A percentile compares a stretch with the other conserved stretches of the same genome.
Conservation (phyloP, 1,140 invertebrate genomes). For the Bombus balteatus region DNA sequence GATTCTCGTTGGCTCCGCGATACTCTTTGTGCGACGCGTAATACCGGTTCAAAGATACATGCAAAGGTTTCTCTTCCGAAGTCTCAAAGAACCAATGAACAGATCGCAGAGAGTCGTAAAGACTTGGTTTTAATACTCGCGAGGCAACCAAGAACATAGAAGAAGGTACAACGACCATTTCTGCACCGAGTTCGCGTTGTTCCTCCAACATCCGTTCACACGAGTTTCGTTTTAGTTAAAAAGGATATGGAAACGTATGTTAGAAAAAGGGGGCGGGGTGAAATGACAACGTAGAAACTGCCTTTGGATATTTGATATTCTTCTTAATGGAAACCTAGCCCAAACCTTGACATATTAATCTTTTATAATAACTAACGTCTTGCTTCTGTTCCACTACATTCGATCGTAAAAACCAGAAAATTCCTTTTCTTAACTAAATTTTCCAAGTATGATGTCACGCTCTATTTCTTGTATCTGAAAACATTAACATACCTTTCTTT, state of each 20-base stretch:
- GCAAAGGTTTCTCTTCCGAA: conserved; percentile 59
- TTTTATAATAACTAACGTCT: neutral
- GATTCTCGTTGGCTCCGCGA: neutral
- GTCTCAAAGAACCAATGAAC: conserved; percentile 46
- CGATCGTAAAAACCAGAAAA: neutral
- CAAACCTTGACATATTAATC: neutral
- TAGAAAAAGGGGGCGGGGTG: fast-evolving
- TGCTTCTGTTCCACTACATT: neutral
- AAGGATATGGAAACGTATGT: no score
- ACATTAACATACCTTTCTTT: no score
- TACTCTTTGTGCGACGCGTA: conserved; percentile 64
- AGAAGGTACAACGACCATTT: neutral
- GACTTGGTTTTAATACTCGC: conserved; percentile 52
- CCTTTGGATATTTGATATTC: neutral
- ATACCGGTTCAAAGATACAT: conserved; percentile 61
- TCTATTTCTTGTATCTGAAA: neutral
- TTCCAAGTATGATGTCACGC: neutral
- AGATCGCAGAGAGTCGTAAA: conserved; percentile 63
- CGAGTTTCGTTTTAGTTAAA: no score
- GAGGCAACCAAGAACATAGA: conserved; percentile 21
- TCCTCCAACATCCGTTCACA: no score
- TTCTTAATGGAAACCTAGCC: neutral
- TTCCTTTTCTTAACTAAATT: neutral
- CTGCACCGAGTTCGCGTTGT: no score
- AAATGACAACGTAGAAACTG: neutral